Percentiles rank a stretch among this genome's conserved stretches.
Evolutionary conservation across 2,113 vertebrate genomes (phyloP).

Genomic region (Epinephelus lanceolatus): DNA sequence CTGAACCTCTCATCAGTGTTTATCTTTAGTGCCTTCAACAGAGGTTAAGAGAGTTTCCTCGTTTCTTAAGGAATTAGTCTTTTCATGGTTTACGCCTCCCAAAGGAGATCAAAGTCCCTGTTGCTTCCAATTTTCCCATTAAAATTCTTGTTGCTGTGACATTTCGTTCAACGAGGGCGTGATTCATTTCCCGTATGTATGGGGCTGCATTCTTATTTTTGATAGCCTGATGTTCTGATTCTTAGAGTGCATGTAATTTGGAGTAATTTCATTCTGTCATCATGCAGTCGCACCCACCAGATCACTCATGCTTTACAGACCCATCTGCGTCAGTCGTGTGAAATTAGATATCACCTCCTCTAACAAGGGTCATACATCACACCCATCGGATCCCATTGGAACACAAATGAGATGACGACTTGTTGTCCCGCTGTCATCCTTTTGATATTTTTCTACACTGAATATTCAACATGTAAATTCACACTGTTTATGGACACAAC

Average conservation of each 20-base stretch:
- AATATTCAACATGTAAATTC: slow-evolving; percentile 65
- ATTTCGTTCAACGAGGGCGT: slow-evolving; percentile 52
- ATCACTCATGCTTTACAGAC: slow-evolving; percentile 75
- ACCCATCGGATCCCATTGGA: slow-evolving; percentile 69
- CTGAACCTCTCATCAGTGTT: slow-evolving; percentile 18
- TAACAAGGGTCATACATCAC: slow-evolving; percentile 80
- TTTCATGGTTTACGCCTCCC: slow-evolving; percentile 46
- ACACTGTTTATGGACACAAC: slow-evolving; percentile 41
- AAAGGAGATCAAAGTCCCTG: slow-evolving; percentile 37
- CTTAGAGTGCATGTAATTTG: slow-evolving; percentile 73
- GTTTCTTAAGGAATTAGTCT: slow-evolving; percentile 27
- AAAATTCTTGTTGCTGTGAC: slow-evolving; percentile 67
- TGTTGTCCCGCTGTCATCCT: slow-evolving; percentile 63
- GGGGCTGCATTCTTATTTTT: slow-evolving; percentile 63
- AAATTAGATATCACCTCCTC: slow-evolving; percentile 74
- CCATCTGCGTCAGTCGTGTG: slow-evolving; percentile 74
- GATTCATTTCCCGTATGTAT: slow-evolving; percentile 59
- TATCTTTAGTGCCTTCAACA: slow-evolving; percentile 18
- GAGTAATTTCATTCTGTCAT: slow-evolving; percentile 71
- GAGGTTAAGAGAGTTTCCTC: background rate
- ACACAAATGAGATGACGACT: slow-evolving; percentile 72
- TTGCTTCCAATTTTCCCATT: slow-evolving; percentile 50
- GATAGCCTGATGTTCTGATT: slow-evolving; percentile 60
- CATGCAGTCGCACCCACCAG: slow-evolving; percentile 56
- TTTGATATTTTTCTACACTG: slow-evolving; percentile 46